Conservation (phyloP, 2,797 vertebrate genomes). For the Streptopelia turtur region DNA sequence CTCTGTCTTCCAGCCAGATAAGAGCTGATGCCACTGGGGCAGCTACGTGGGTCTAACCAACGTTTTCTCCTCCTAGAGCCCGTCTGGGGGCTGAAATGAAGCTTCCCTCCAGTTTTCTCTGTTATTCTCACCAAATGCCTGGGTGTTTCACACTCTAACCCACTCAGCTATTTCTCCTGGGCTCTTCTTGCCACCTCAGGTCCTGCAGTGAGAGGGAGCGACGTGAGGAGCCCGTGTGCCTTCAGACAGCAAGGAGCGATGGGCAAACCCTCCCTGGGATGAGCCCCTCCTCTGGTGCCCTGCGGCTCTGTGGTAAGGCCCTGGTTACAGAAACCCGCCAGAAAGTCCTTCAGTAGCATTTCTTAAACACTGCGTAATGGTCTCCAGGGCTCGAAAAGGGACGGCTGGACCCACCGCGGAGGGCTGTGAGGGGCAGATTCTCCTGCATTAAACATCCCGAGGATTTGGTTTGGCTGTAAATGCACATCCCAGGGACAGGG, state of each 20-base stretch:
- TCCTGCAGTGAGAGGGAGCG: neutral
- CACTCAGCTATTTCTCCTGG: neutral
- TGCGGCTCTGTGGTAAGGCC: neutral
- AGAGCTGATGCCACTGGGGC: fast-evolving
- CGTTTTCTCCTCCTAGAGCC: neutral
- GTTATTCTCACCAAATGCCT: neutral
- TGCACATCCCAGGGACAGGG: neutral
- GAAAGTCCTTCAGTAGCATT: neutral
- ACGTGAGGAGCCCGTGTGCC: neutral
- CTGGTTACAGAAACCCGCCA: neutral
- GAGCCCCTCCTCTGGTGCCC: neutral
- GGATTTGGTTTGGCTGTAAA: neutral
- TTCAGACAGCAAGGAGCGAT: neutral
- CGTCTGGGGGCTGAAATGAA: neutral
- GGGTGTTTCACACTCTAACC: neutral
- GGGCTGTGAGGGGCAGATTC: no score
- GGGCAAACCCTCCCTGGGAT: neutral
- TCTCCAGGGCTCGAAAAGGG: neutral
- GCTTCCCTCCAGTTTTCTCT: neutral
- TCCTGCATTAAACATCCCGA: neutral
- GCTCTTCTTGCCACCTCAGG: neutral
- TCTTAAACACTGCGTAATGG: neutral
- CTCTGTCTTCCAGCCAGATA: neutral
- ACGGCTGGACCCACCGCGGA: neutral
- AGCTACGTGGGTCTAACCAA: fast-evolving